Base-by-base conservation (phyloP, 2,797 vertebrate species). In the Cetoscarus ocellatus region DNA sequence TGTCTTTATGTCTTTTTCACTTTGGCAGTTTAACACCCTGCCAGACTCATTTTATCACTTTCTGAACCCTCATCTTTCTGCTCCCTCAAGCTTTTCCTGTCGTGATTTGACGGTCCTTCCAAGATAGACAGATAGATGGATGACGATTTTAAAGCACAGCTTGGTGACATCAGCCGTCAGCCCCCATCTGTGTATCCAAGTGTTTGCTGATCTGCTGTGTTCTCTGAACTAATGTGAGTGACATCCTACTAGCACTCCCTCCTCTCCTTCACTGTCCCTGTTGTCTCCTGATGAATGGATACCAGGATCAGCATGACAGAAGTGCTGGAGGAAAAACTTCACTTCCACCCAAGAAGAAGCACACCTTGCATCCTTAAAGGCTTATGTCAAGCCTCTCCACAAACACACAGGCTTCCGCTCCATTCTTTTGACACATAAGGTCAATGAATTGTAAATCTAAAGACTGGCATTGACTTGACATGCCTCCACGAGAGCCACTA, bases 391-490 rank as follows among this genome's bases (percentile, higher is more conserved):
- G 48, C 57, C 62, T 75, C 54, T 61, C 44, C 14, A 7, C 55
- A 54, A 58, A 83, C 76, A 61, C 27, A 10, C 34, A 12, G 49
- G 60, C 39, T 18, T 74, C 67, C 55, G 48, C 58, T 8, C 27
- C 67, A 63, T 58, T 75, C 73, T 70, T 52, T 34, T 80, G 80
- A 85, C 84, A 83, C 62, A 79, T 67, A 83, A 84, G 67, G 57
- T 69, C 81, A 66, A 61, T 72, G 79, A 82, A 85, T 75, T 77
- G 75, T 84, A 84, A 82, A 86, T 67, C 18, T 75, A 34, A 69
- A 73, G 53, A 27, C 73, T 68, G 58, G 80, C 64, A 80, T 64
- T 48, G 66, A 83, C 77, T 78, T 82, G 79, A 79, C 73, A 68
- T 67, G 7, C 38, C 78, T 61, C 47, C 48, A 62, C 63, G 58